phyloP scores from a whole-genome alignment of 2,113 vertebrate genomes.

The Psittacus erithacus region DNA sequence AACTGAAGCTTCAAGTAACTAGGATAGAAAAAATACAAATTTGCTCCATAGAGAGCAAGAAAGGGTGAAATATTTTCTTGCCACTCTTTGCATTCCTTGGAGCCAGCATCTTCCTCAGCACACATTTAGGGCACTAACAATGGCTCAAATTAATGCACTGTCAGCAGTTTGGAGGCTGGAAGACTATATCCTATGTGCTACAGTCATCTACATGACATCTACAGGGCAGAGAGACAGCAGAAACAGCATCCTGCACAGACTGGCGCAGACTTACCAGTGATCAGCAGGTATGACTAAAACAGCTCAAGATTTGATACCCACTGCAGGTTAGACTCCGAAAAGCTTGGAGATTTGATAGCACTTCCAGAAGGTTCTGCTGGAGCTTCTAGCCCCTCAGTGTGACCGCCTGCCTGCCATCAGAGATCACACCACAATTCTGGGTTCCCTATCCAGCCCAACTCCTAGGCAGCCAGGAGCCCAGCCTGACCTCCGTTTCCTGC shows the following conservation, averaged over 20 bases:
- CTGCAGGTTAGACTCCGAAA: background rate
- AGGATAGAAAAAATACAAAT: background rate
- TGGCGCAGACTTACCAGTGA: background rate
- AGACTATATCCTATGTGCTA: background rate
- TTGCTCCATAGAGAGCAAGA: background rate
- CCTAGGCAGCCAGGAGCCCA: background rate
- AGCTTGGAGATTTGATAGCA: background rate
- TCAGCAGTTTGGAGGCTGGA: background rate
- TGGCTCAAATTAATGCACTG: background rate
- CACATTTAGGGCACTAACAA: background rate
- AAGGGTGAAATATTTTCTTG: background rate
- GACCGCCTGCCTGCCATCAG: background rate
- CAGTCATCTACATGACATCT: background rate
- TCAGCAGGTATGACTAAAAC: background rate
- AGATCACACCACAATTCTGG: rapidly evolving
- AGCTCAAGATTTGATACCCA: background rate
- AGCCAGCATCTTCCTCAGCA: background rate
- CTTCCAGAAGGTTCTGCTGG: background rate
- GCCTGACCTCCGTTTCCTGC: background rate
- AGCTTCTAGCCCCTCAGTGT: background rate
- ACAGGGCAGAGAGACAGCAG: background rate
- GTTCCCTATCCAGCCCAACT: background rate
- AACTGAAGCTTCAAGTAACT: background rate
- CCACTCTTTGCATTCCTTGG: background rate
- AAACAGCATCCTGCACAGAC: background rate